These are phyloP conservation scores for Grallaria varia DNA, from an alignment of 2,113 vertebrate species.

Conservation along the genomic window DNA sequence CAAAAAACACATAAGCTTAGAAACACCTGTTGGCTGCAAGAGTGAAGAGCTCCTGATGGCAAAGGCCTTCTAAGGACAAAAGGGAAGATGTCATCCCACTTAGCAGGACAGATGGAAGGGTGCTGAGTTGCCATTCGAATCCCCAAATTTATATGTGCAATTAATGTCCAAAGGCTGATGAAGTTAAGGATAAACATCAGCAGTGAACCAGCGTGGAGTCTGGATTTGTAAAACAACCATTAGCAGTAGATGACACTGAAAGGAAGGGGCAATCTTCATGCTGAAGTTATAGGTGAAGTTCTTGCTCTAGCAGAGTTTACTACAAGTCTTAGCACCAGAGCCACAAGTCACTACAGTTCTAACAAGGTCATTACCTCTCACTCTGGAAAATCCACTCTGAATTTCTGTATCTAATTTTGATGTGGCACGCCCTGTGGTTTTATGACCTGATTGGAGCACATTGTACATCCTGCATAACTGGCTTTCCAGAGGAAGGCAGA, in stretches of 20 bases:
- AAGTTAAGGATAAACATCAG: background rate
- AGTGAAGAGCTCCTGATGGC: background rate
- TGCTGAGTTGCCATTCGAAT: slow-evolving; percentile 25
- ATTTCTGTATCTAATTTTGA: background rate
- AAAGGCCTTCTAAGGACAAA: slow-evolving; percentile 45
- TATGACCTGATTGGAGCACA: background rate
- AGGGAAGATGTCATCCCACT: background rate
- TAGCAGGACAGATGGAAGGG: background rate
- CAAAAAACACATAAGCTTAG: background rate
- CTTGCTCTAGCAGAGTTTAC: background rate
- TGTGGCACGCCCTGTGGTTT: background rate
- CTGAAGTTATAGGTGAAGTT: background rate
- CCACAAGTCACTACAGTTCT: background rate
- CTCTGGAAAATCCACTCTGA: background rate
- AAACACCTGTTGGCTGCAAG: slow-evolving; percentile 44
- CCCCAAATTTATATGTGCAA: background rate
- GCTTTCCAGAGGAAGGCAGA: background rate
- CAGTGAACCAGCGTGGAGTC: background rate
- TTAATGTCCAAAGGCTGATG: background rate
- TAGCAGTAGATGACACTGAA: background rate
- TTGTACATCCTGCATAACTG: background rate
- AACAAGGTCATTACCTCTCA: background rate
- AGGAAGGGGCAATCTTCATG: background rate
- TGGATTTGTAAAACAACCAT: background rate
- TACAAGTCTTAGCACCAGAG: background rate